These are phyloP conservation scores for Cassiopea andromeda DNA, from an alignment of 30 jellyfish, hydroid and myxozoan species.

Conservation along the genomic window DNA sequence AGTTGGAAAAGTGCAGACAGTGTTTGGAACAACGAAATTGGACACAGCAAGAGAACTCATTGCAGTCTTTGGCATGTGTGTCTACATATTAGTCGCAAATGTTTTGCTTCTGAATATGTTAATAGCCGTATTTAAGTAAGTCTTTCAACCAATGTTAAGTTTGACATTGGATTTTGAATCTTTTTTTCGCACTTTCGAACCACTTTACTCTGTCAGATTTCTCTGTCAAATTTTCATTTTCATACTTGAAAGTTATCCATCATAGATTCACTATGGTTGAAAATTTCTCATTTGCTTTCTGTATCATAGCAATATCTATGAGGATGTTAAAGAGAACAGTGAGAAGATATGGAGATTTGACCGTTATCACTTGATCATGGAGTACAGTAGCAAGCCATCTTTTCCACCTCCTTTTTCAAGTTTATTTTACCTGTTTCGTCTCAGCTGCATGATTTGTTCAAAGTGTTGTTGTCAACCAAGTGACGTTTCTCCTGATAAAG, in stretches of 20 bases:
- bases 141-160: not conserved
- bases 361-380: slow-evolving; percentile 56
- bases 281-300: no score
- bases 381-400: slow-evolving; percentile 38
- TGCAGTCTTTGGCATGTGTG: slow-evolving; percentile 55
- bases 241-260: no score
- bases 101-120: slow-evolving; percentile 57
- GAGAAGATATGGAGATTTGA: slow-evolving; percentile 70
- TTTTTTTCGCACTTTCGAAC: no score
- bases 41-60: slow-evolving; percentile 42
- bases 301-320: slow-evolving; percentile 47
- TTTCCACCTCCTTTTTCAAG: slow-evolving; percentile 63
- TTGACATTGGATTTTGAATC: not conserved
- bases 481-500: not conserved
- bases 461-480: not conserved
- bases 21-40: slow-evolving; percentile 44
- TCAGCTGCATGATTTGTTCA: not conserved
- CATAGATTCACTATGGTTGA: no score
- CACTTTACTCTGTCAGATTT: no score
- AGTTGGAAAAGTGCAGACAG: slow-evolving; percentile 32
- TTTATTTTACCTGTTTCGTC: not conserved
- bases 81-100: slow-evolving; percentile 58
- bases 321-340: slow-evolving; percentile 50
- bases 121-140: slow-evolving; percentile 78
- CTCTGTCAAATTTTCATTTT: no score